phyloP scores from a whole-genome alignment of 1,140 invertebrate species.

The Trachelipus rathkii region DNA sequence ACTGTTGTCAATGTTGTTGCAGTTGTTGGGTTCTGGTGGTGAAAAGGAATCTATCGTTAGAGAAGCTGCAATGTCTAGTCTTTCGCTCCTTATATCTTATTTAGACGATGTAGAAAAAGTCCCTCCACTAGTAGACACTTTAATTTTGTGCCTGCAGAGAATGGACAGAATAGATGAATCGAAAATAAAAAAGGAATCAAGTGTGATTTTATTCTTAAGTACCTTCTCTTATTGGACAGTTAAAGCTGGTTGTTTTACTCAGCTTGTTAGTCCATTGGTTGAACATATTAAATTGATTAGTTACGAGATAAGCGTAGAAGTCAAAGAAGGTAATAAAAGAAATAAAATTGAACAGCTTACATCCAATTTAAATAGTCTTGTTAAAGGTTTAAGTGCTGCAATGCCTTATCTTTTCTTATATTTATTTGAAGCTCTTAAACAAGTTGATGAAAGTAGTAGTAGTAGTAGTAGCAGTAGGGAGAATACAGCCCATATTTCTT shows the following conservation, averaged over 20 bases:
- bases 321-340: conserved; percentile 28
- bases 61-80: conserved; percentile 60
- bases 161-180: conserved; percentile 53
- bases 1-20: conserved; percentile 68
- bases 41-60: conserved; percentile 65
- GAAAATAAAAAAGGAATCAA: conserved; percentile 53
- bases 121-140: conserved; percentile 54
- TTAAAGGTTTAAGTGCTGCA: background rate
- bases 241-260: conserved; percentile 53
- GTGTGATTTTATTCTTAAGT: conserved; percentile 54
- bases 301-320: conserved; percentile 12
- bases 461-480: too few relatives aligned
- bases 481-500: background rate
- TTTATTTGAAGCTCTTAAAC: background rate
- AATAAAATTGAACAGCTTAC: conserved; percentile 23
- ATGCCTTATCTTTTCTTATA: conserved; percentile 1
- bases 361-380: conserved; percentile 12
- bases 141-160: conserved; percentile 12
- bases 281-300: background rate
- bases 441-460: too few relatives aligned
- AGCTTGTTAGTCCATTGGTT: conserved; percentile 44
- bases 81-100: conserved; percentile 61
- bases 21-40: conserved; percentile 61
- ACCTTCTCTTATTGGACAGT: conserved; percentile 63
- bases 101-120: conserved; percentile 68